Conservation (phyloP, 2,888 invertebrate species). For the Conops quadrifasciatus region DNA sequence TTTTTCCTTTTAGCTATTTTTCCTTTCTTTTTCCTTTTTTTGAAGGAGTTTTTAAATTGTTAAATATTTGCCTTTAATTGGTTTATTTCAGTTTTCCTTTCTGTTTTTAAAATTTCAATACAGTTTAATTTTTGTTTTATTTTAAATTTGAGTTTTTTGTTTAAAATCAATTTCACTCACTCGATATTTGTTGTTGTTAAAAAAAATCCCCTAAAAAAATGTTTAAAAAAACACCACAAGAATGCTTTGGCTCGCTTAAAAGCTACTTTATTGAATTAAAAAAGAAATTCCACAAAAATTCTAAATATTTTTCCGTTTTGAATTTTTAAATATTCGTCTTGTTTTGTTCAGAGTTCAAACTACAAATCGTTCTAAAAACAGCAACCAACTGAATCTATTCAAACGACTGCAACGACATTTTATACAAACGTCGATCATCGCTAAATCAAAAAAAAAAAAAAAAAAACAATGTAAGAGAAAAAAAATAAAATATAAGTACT, state of each 20-base stretch:
- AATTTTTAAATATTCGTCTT: neutral
- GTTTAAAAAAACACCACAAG: conserved; percentile 23
- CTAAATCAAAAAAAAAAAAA: conserved; percentile 4
- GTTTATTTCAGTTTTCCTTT: too few relatives aligned
- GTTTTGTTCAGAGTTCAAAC: conserved; percentile 9
- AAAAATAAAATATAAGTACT: neutral
- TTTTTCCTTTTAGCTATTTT: too few relatives aligned
- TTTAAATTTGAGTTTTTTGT: too few relatives aligned
- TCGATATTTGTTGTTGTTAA: neutral
- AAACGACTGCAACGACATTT: conserved; percentile 21
- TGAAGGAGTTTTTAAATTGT: too few relatives aligned
- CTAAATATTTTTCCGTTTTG: neutral
- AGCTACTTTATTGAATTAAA: neutral
- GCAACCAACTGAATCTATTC: conserved; percentile 23
- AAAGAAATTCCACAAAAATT: conserved; percentile 8
- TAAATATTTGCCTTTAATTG: too few relatives aligned
- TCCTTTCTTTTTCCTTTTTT: too few relatives aligned
- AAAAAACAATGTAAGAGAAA: neutral
- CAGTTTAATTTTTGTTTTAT: neutral
- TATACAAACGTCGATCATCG: conserved; percentile 18
- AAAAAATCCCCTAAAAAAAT: conserved; percentile 20
- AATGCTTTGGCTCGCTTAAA: conserved; percentile 26
- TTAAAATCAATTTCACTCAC: neutral
- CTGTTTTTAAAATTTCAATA: neutral
- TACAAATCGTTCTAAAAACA: conserved; percentile 23